Evolutionary conservation across 2,797 vertebrate species (phyloP).

Genomic region (Mormyrus proboscirostris): DNA sequence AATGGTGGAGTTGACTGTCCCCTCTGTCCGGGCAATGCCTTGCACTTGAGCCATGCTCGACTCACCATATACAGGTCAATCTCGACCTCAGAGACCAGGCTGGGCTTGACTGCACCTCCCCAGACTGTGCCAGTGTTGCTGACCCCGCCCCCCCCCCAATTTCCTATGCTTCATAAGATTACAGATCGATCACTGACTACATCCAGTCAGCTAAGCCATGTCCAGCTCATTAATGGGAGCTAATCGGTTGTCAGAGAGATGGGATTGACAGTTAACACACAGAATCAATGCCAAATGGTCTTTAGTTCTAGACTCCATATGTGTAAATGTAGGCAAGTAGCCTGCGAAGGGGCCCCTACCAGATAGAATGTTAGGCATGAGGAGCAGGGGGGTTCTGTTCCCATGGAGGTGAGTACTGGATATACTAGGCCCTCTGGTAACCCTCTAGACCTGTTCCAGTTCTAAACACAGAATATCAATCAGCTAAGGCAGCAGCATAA

Average conservation of each 20-base stretch:
- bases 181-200: slow-evolving; percentile 67
- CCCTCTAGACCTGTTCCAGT: not conserved
- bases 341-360: not conserved
- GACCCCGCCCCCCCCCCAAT: not conserved
- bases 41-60: not conserved
- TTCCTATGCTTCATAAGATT: slow-evolving; percentile 44
- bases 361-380: not conserved
- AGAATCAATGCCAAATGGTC: not conserved
- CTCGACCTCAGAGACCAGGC: not conserved
- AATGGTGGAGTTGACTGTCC: not conserved
- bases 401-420: not conserved
- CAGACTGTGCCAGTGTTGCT: not conserved
- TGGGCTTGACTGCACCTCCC: not conserved
- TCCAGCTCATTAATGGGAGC: not conserved
- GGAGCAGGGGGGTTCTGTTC: not conserved
- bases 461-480: not conserved
- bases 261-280: slow-evolving; percentile 54
- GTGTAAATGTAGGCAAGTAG: not conserved
- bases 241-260: not conserved
- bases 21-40: not conserved
- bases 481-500: not conserved
- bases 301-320: not conserved
- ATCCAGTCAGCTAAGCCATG: slow-evolving; percentile 59
- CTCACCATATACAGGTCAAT: not conserved
- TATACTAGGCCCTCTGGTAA: not conserved